Conservation (phyloP, 2,113 vertebrate species). For the Neotoma lepida region DNA sequence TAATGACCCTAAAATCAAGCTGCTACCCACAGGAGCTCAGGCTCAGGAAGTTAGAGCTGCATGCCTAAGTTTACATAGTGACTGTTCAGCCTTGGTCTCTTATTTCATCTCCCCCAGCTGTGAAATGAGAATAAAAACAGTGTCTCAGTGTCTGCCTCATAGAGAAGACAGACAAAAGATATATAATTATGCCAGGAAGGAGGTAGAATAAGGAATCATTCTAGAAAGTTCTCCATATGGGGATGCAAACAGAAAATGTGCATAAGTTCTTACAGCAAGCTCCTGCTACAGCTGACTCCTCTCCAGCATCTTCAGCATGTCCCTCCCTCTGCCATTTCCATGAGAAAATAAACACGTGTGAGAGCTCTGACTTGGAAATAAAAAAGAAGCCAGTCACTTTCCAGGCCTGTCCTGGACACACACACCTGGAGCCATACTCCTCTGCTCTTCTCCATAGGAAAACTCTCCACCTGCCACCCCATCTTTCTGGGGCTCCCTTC, state of each 20-base stretch:
- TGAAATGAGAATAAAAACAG: neutral
- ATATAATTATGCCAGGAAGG: neutral
- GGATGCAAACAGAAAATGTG: neutral
- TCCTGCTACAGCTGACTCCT: too few relatives aligned
- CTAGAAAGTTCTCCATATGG: neutral
- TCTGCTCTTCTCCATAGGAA: neutral
- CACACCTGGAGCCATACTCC: neutral
- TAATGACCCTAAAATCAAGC: neutral
- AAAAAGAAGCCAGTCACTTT: too few relatives aligned
- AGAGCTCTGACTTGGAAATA: neutral
- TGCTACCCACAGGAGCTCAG: neutral
- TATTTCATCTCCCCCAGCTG: neutral
- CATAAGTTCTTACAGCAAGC: neutral
- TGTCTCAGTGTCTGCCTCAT: neutral
- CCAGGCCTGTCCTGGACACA: neutral
- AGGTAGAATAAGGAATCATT: neutral
- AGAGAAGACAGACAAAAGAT: neutral
- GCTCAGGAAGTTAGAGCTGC: neutral
- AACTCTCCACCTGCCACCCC: neutral
- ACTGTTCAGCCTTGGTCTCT: neutral
- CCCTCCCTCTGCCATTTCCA: neutral
- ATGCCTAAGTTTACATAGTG: neutral
- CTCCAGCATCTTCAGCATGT: accelerated
- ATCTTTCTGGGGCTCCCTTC: neutral
- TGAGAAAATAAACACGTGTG: neutral